Conservation (phyloP, 2,113 vertebrate species). For the Rattus rattus region DNA sequence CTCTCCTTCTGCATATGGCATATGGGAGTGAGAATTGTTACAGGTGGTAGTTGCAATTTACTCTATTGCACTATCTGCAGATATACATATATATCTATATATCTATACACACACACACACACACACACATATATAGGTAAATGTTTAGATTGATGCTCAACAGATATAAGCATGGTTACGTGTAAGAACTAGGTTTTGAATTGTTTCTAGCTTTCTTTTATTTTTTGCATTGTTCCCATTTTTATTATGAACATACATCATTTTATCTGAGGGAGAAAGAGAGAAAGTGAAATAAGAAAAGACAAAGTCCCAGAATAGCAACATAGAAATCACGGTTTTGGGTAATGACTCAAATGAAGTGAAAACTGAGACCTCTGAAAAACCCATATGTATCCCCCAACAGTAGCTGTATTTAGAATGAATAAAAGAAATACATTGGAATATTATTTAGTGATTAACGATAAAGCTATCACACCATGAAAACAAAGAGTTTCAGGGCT, state of each 20-base stretch:
- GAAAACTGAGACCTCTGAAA: background rate
- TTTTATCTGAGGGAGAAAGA: background rate
- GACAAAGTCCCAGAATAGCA: background rate
- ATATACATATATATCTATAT: too few species aligned
- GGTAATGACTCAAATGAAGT: background rate
- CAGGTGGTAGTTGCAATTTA: background rate
- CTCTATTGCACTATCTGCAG: background rate
- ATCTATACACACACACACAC: too few species aligned
- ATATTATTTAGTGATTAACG: background rate
- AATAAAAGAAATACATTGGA: background rate
- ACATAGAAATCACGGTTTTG: background rate
- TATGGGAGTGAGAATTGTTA: background rate
- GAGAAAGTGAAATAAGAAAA: slow-evolving; percentile 37
- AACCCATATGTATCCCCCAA: background rate
- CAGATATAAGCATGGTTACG: background rate
- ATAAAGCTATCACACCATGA: background rate
- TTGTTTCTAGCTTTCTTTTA: slow-evolving; percentile 15
- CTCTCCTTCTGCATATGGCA: background rate
- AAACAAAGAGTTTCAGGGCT: background rate
- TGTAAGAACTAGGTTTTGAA: background rate
- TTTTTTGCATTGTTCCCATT: slow-evolving; percentile 22
- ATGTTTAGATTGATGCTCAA: background rate
- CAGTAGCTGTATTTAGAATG: background rate
- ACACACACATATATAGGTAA: too few species aligned
- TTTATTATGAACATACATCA: background rate